Evolutionary conservation across 2,888 invertebrate genomes (phyloP).

Genomic region (Apomyelois bistriatella): DNA sequence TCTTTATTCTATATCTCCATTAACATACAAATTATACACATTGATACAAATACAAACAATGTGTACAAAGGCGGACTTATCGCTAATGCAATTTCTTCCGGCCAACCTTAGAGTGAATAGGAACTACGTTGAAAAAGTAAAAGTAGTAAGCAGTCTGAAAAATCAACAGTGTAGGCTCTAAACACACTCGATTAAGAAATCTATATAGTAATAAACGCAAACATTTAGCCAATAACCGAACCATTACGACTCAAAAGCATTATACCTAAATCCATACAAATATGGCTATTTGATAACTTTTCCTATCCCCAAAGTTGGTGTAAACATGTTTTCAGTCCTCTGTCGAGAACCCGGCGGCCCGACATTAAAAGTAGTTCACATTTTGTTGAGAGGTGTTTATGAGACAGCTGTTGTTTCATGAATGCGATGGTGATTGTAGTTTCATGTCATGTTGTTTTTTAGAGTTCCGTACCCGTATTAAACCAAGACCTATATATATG

Average conservation of each 20-base stretch:
- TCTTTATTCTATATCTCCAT: too few species aligned
- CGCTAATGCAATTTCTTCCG: too few species aligned
- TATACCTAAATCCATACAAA: neutral
- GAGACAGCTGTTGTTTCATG: neutral
- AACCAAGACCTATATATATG: too few species aligned
- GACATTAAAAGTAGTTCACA: neutral
- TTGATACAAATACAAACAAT: too few species aligned
- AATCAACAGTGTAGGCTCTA: too few species aligned
- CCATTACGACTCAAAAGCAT: neutral
- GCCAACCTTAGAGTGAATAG: too few species aligned
- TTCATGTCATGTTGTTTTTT: neutral
- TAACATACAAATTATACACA: too few species aligned
- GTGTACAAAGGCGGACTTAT: too few species aligned
- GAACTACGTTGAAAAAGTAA: too few species aligned
- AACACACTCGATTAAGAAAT: too few species aligned
- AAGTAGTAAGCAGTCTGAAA: too few species aligned
- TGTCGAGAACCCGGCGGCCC: neutral
- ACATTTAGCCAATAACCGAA: neutral
- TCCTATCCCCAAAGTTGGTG: neutral
- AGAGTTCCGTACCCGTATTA: neutral
- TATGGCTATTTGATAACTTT: slow-evolving; percentile 1
- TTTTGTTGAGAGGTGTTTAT: neutral
- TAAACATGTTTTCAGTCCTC: neutral
- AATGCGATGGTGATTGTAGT: neutral
- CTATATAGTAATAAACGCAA: too few species aligned